Percentiles rank a stretch among this genome's conserved stretches.
Conservation (phyloP, 2,797 vertebrate species). For the Cryptoprocta ferox region DNA sequence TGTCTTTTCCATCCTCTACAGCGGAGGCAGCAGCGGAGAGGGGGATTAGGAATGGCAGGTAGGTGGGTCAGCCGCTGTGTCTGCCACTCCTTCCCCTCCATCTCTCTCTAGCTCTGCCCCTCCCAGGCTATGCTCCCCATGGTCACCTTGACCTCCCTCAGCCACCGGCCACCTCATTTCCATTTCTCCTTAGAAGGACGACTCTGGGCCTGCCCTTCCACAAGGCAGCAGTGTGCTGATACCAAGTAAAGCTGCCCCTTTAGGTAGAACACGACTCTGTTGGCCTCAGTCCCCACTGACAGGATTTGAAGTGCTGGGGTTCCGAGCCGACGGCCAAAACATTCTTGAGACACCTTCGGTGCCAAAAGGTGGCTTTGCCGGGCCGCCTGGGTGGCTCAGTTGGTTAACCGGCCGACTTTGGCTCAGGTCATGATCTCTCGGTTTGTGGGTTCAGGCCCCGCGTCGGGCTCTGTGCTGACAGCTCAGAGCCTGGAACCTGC, state of each 20-base stretch:
- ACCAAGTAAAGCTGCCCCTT: background rate
- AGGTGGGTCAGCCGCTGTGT: background rate
- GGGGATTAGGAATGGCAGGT: background rate
- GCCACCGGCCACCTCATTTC: background rate
- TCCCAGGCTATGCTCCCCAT: background rate
- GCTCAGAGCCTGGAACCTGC: no score
- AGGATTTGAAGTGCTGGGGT: no score
- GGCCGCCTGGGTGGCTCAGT: no score
- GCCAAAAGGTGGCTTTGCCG: no score
- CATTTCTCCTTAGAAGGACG: background rate
- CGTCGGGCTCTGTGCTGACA: no score
- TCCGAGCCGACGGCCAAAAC: no score
- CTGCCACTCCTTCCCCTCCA: no score
- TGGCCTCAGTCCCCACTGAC: background rate
- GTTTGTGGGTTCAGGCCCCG: no score
- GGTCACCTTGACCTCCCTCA: background rate
- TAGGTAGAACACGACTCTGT: background rate
- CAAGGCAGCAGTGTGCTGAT: background rate
- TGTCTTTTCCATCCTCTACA: background rate
- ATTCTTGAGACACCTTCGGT: no score
- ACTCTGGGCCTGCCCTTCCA: background rate
- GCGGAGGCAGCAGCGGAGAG: background rate
- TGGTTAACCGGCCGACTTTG: no score
- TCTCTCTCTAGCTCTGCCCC: background rate
- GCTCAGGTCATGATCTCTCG: no score